Conservation (phyloP, 1,140 invertebrate species). For the Steinernema khuongi region DNA sequence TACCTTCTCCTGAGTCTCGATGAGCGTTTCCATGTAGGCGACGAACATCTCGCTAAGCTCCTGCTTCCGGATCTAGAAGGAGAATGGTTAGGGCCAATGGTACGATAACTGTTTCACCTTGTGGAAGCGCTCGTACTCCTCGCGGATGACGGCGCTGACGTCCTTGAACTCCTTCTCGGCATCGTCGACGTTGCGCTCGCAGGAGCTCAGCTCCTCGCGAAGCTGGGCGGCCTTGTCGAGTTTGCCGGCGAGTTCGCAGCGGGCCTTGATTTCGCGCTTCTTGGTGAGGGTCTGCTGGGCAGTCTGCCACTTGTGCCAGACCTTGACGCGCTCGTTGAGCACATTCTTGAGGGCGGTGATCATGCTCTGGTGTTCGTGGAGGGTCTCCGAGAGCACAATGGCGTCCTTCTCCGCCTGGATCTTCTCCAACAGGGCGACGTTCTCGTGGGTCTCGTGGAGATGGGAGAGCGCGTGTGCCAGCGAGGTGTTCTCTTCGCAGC, state of each 20-base stretch:
- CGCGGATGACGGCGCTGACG: slow-evolving; percentile 90
- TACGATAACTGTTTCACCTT: slow-evolving; percentile 56
- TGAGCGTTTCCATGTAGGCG: slow-evolving; percentile 83
- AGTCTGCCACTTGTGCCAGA: slow-evolving; percentile 95
- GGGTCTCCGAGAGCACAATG: slow-evolving; percentile 64
- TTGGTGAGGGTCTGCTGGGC: slow-evolving; percentile 87
- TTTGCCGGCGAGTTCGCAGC: slow-evolving; percentile 78
- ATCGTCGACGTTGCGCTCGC: slow-evolving; percentile 89
- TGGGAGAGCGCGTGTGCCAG: slow-evolving; percentile 80
- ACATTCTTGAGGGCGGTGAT: slow-evolving; percentile 69
- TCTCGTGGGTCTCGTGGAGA: slow-evolving; percentile 83
- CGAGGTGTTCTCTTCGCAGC: slow-evolving; percentile 87
- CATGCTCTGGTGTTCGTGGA: slow-evolving; percentile 79
- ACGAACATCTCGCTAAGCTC: slow-evolving; percentile 64
- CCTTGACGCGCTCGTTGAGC: slow-evolving; percentile 94
- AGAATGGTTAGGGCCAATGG: neutral
- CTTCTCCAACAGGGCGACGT: slow-evolving; percentile 77
- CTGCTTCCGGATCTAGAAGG: slow-evolving; percentile 22
- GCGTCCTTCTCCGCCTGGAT: slow-evolving; percentile 93
- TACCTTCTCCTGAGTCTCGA: slow-evolving; percentile 90
- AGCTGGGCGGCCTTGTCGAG: slow-evolving; percentile 82
- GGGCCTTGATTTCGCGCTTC: slow-evolving; percentile 85
- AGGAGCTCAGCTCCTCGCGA: slow-evolving; percentile 77
- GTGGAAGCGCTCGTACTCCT: slow-evolving; percentile 88
- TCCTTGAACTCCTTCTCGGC: slow-evolving; percentile 92